Base-by-base conservation (phyloP, 2,797 vertebrate genomes). In the Lycodopsis pacificus region DNA sequence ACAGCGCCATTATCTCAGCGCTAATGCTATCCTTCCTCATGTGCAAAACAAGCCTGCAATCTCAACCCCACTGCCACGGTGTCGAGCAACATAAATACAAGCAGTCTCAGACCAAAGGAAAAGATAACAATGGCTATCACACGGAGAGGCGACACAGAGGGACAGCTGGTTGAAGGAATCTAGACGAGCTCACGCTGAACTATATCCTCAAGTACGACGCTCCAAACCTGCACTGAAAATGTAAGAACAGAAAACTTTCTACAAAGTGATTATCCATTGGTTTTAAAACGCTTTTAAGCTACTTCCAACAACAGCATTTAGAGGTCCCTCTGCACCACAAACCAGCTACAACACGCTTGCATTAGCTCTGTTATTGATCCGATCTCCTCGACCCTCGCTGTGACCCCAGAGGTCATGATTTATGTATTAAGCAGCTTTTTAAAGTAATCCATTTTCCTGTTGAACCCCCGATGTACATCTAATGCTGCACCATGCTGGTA, bases 351-450 rank as follows among this genome's bases (percentile, higher is more conserved):
- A 86, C 88, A 83, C 70, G 86, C 86, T 56, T 66, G 72, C 86
- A 90, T 93, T 93, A 93, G 91, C 89, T 85, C 73, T 63, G 78
- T 77, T 93, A 95, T 95, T 87, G 93, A 95, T 91, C 87, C 76
- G 38, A 79, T 83, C 86, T 80, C 85, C 91, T 90, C 92, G 93
- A 93, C 88, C 92, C 91, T 88, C 49, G 58, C 88, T 82, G 90
- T 92, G 93, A 95, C 93, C 94, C 88, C 87, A 92, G 89, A 91
- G 90, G 91, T 94, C 94, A 94, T 95, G 91, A 95, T 94, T 95
- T 94, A 95, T 95, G 93, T 94, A 95, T 95, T 93, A 94, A 92
- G 91, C 89, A 89, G 92, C 89, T 93, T 94, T 93, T 94, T 92
- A 92, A 94, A 94, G 89, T 90, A 92, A 91, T 94, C 92, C 84